Base-by-base conservation (phyloP, 2,113 vertebrate species). In the Fukomys damarensis region DNA sequence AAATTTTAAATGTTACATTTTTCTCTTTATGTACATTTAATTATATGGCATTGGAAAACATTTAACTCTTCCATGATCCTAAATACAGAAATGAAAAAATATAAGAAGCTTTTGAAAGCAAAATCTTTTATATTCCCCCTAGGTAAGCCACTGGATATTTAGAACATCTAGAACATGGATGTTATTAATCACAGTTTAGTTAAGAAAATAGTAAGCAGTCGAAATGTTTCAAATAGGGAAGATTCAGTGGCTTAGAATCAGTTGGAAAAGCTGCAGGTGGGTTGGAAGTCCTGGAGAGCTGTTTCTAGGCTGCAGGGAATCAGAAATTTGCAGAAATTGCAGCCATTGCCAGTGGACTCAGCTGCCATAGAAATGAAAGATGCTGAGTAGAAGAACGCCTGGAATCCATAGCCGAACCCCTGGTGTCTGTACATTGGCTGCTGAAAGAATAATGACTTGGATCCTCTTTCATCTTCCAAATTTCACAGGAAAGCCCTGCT, bases 1-100 rank as follows among this genome's bases (percentile, higher is more conserved):
- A 91, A 96, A 88, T 88, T 54, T 90, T 90, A 87, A 79, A 19
- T 86, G 41, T 43, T 61, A 66, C 43, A 91, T 41, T 80, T 97
- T 82, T 63, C 10, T 58, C 65, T 86, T 90, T 68, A 93, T 68
- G n/a, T 12, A 70, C 38, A 82, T 70, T 91, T 86, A 76, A 70
- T 63, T 54, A 77, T 63, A 92, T 77, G 74, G 11, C 54, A 90
- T 87, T 81, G 26, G 66, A 87, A 94, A 93, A 90, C 58, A 12
- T 41, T 76, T 86, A 95, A 68, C 13, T 89, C 35, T 58, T 56
- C 6, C 9, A 32, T 43, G 9, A 63, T 96, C 38, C 19, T 92
- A 91, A 82, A 58, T 77, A 70, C 56, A 65, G 58, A 93, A 95
- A 88, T 85, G 46, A 86, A 17, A 88, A 88, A 77, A 41, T 24